Percentiles rank a stretch among this genome's conserved stretches.
Evolutionary conservation across 2,888 invertebrate genomes (phyloP).

Genomic region (Cataglyphis cursor): DNA sequence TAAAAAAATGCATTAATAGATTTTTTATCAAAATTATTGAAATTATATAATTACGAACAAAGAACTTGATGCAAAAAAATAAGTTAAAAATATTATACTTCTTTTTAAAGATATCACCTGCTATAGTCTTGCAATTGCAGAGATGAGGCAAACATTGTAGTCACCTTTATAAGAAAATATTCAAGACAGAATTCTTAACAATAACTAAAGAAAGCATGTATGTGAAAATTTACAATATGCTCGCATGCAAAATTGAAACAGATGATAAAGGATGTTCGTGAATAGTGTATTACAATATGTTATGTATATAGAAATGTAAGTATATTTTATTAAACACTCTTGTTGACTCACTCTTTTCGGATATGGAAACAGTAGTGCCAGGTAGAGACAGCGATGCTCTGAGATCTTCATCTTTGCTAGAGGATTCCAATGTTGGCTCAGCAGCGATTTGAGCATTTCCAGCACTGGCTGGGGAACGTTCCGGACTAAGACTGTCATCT

Average conservation of each 20-base stretch:
- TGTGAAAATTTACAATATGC: conserved; percentile 22
- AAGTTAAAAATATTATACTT: conserved; percentile 20
- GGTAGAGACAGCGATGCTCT: conserved; percentile 81
- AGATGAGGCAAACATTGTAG: conserved; percentile 57
- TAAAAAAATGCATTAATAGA: conserved; percentile 31
- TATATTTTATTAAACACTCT: conserved; percentile 44
- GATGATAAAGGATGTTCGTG: background rate
- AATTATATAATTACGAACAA: conserved; percentile 25
- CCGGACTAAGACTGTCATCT: conserved; percentile 89
- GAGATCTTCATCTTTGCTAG: conserved; percentile 85
- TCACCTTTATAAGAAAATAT: conserved; percentile 56
- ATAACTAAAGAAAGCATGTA: conserved; percentile 51
- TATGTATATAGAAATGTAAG: conserved; percentile 24
- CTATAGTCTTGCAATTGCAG: conserved; percentile 57
- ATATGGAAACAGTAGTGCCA: conserved; percentile 71
- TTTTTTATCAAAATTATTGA: background rate
- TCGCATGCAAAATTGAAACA: conserved; percentile 38
- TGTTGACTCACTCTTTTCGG: conserved; percentile 83
- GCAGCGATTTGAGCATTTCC: conserved; percentile 69
- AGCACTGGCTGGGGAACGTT: conserved; percentile 79
- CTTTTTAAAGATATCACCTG: conserved; percentile 52
- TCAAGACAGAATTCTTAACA: conserved; percentile 46
- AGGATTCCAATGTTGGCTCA: conserved; percentile 77
- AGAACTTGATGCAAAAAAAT: conserved; percentile 7
- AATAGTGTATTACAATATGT: conserved; percentile 8